Evolutionary conservation across 2,888 invertebrate species (phyloP).

Genomic region (Pandemis corylana): DNA sequence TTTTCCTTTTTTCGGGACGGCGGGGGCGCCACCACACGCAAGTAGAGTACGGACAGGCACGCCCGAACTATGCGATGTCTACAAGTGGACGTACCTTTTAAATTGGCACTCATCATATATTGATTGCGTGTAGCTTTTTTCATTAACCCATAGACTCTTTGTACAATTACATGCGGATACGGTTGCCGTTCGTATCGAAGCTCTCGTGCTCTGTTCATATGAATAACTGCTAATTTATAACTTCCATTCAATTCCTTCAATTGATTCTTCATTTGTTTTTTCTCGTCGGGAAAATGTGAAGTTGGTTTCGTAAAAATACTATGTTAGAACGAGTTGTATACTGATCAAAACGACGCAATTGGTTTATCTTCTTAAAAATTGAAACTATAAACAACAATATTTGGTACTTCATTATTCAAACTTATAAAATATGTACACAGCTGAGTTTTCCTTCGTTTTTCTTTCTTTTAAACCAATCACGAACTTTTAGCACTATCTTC

Average conservation of each 20-base stretch:
- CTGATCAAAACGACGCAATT: too few species aligned
- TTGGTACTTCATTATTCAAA: too few species aligned
- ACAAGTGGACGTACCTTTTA: slow-evolving; percentile 84
- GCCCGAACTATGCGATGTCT: slow-evolving; percentile 83
- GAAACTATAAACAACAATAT: too few species aligned
- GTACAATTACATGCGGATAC: slow-evolving; percentile 59
- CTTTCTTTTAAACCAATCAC: too few species aligned
- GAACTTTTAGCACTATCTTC: too few species aligned
- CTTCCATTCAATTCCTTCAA: slow-evolving; percentile 24
- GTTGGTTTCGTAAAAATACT: neutral
- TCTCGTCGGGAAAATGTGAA: neutral
- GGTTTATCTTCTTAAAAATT: too few species aligned
- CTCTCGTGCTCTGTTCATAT: slow-evolving; percentile 21
- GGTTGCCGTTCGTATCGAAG: slow-evolving; percentile 58
- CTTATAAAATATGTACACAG: too few species aligned
- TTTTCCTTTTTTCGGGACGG: slow-evolving; percentile 78
- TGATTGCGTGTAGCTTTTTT: slow-evolving; percentile 83
- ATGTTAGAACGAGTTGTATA: too few species aligned
- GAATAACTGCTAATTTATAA: slow-evolving; percentile 27
- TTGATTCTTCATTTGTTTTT: neutral
- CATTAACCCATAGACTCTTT: slow-evolving; percentile 79
- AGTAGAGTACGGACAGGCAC: slow-evolving; percentile 53
- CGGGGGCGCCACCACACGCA: slow-evolving; percentile 66
- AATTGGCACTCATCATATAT: slow-evolving; percentile 85
- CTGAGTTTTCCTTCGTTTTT: too few species aligned